Evolutionary conservation across 2,888 invertebrate genomes (phyloP).

Genomic region (Laspeyria flexula): DNA sequence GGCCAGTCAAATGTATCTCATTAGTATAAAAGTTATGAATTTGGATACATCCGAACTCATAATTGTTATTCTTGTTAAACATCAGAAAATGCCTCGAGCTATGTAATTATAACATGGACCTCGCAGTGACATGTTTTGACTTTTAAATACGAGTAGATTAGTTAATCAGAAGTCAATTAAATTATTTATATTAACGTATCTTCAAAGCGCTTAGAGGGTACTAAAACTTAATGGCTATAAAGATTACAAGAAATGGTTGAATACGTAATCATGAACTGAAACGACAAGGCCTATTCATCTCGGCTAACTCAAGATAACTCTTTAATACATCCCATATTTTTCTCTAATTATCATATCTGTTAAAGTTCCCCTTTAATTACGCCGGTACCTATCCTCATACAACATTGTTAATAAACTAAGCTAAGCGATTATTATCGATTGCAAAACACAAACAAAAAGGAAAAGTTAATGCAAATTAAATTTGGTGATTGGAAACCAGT

Average conservation of each 20-base stretch:
- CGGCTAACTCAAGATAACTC: constrained; percentile 24
- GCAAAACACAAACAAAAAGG: neutral
- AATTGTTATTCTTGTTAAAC: too few relatives aligned
- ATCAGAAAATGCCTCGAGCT: too few relatives aligned
- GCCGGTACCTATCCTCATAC: constrained; percentile 11
- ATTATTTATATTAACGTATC: neutral
- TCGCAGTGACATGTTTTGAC: too few relatives aligned
- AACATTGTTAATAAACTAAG: constrained; percentile 12
- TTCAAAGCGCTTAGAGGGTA: neutral
- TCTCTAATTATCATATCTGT: constrained; percentile 45
- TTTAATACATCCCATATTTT: constrained; percentile 42
- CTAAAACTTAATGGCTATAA: constrained; percentile 21
- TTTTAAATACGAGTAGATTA: neutral
- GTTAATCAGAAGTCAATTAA: neutral
- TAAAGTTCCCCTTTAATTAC: constrained; percentile 28
- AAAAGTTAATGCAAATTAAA: neutral
- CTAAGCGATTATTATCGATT: neutral
- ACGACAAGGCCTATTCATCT: constrained; percentile 6
- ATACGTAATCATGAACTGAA: constrained; percentile 1
- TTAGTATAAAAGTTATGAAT: too few relatives aligned
- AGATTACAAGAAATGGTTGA: constrained; percentile 29
- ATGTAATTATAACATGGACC: too few relatives aligned
- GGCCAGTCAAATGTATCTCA: too few relatives aligned
- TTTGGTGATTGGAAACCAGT: neutral
- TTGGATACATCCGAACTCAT: too few relatives aligned